A percentile compares a stretch with the other conserved stretches of the same genome.
phyloP scores from a whole-genome alignment of 2,797 vertebrate species.

The Chlorospingus semifuscus region DNA sequence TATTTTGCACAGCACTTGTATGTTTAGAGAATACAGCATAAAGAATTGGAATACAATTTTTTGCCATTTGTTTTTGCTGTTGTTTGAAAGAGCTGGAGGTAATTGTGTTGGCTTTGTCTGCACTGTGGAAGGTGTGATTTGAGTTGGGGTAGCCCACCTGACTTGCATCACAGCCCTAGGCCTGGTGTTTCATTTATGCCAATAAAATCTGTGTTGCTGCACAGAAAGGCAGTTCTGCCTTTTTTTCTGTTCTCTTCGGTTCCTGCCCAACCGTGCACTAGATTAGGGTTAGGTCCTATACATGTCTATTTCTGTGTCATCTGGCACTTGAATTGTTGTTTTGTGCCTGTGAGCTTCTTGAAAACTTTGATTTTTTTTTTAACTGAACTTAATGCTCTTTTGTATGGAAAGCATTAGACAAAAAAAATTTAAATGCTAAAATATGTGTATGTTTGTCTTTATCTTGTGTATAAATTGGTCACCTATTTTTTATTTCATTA shows the following conservation, averaged over 20 bases:
- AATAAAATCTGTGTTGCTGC: not conserved
- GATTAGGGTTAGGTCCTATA: not conserved
- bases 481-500: constrained; percentile 62
- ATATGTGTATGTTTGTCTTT: constrained; percentile 20
- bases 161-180: not conserved
- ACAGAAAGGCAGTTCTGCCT: not conserved
- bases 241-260: not conserved
- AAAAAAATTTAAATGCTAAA: not conserved
- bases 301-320: not conserved
- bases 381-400: not conserved
- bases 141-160: accelerated
- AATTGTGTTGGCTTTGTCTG: not conserved
- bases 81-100: not conserved
- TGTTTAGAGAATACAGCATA: constrained; percentile 39
- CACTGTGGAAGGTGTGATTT: not conserved
- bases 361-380: not conserved
- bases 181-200: not conserved
- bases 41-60: not conserved
- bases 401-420: not conserved
- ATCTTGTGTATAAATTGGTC: constrained; percentile 43
- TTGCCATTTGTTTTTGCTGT: not conserved
- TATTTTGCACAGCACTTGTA: constrained; percentile 6
- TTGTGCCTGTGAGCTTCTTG: not conserved
- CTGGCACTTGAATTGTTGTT: not conserved
- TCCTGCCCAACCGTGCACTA: accelerated